Percentiles rank a stretch among this genome's conserved stretches.
Conservation (phyloP, 2,888 invertebrate species). For the Encarsia formosa region DNA sequence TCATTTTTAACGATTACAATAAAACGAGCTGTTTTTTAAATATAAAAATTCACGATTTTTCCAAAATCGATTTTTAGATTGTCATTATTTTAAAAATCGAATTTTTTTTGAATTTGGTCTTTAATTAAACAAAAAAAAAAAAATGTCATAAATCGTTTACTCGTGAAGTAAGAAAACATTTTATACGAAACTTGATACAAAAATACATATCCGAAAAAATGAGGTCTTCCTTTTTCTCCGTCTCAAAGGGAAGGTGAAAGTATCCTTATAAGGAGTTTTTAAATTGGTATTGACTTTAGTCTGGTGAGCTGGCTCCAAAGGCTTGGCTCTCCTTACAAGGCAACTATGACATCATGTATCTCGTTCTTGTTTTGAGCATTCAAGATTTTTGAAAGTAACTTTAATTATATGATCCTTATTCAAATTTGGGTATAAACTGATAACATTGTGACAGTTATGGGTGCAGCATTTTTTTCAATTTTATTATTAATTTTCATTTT, state of each 20-base stretch:
- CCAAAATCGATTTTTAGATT: too few species aligned
- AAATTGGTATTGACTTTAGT: conserved; percentile 21
- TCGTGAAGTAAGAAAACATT: too few species aligned
- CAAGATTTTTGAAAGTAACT: conserved; percentile 4
- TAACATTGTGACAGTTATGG: conserved; percentile 1
- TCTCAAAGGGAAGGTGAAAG: conserved; percentile 21
- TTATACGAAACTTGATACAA: too few species aligned
- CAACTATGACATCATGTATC: conserved; percentile 23
- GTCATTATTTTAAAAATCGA: too few species aligned
- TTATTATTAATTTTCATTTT: not conserved
- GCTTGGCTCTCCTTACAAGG: conserved; percentile 17
- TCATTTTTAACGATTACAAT: too few species aligned
- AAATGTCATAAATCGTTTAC: too few species aligned
- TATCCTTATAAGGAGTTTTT: conserved; percentile 12
- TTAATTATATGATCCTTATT: conserved; percentile 12
- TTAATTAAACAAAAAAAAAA: too few species aligned
- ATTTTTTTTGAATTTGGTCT: too few species aligned
- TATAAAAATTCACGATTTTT: too few species aligned
- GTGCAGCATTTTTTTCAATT: not conserved
- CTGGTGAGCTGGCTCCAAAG: conserved; percentile 9
- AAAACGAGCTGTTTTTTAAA: too few species aligned
- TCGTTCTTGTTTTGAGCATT: conserved; percentile 18
- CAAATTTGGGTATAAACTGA: conserved; percentile 7
- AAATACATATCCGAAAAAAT: too few species aligned
- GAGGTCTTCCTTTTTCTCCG: not conserved